Percentiles rank a stretch among this genome's conserved stretches.
These are phyloP conservation scores for Leptinotarsa rubiginosa DNA, from an alignment of 2,888 invertebrate genomes.

Conservation along the genomic window DNA sequence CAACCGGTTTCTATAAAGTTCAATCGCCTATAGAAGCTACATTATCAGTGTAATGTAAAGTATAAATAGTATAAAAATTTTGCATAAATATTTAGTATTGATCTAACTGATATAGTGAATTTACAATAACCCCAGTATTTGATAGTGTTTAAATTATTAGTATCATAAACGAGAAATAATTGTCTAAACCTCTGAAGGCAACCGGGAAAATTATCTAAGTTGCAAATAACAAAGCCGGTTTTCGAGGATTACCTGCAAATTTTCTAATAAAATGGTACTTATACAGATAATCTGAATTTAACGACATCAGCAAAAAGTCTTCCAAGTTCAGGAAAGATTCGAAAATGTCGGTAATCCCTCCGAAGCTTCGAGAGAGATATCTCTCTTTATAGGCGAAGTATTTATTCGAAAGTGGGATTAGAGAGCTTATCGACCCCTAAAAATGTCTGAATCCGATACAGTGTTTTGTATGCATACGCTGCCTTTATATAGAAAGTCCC, in stretches of 20 bases:
- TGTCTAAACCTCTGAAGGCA: background rate
- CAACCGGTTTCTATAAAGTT: too few relatives aligned
- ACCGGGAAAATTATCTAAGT: background rate
- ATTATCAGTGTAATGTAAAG: too few relatives aligned
- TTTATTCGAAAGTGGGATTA: constrained; percentile 62
- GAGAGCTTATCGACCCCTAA: constrained; percentile 61
- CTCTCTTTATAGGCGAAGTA: constrained; percentile 61
- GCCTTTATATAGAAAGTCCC: constrained; percentile 52
- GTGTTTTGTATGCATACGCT: constrained; percentile 59
- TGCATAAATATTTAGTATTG: too few relatives aligned
- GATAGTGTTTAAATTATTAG: too few relatives aligned
- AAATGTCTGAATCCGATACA: constrained; percentile 60
- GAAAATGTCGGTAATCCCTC: constrained; percentile 60
- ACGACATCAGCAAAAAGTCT: constrained; percentile 50
- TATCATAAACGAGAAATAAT: background rate
- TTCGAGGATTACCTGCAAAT: constrained; percentile 22
- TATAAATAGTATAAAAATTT: too few relatives aligned
- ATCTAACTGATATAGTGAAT: too few relatives aligned
- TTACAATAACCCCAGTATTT: too few relatives aligned
- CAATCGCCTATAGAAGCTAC: too few relatives aligned
- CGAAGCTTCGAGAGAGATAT: constrained; percentile 57
- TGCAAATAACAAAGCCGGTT: constrained; percentile 12
- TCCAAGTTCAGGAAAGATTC: constrained; percentile 53
- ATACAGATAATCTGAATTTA: constrained; percentile 48
- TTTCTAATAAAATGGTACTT: constrained; percentile 13